Conservation (phyloP, 1,140 invertebrate species). For the Condylostylus longicornis region DNA sequence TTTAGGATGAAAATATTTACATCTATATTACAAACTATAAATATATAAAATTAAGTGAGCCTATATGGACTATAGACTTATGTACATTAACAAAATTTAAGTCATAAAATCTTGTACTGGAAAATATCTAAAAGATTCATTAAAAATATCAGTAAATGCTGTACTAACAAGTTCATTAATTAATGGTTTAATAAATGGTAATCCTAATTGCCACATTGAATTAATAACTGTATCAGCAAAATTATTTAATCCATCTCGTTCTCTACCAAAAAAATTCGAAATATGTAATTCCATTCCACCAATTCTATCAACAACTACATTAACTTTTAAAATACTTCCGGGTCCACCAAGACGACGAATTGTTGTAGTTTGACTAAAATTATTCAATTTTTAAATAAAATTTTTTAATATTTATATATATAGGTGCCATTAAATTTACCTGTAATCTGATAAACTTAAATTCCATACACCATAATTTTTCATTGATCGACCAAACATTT, state of each 20-base stretch:
- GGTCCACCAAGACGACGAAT: constrained; percentile 38
- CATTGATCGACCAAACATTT: constrained; percentile 41
- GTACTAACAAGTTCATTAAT: constrained; percentile 68
- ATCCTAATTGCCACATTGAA: constrained; percentile 57
- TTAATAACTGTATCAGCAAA: constrained; percentile 41
- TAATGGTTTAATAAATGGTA: constrained; percentile 50
- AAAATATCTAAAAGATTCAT: constrained; percentile 51
- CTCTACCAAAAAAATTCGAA: constrained; percentile 46
- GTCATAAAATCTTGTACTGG: constrained; percentile 43
- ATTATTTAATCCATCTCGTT: constrained; percentile 46
- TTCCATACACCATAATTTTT: constrained; percentile 53
- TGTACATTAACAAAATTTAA: too few species aligned
- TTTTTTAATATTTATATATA: constrained; percentile 2
- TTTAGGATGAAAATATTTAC: too few species aligned
- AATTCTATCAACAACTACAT: constrained; percentile 54
- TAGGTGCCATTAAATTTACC: constrained; percentile 10
- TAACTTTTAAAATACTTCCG: constrained; percentile 41
- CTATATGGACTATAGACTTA: too few species aligned
- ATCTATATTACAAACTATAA: too few species aligned
- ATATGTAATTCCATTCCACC: constrained; percentile 60
- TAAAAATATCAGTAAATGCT: constrained; percentile 67
- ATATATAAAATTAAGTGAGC: too few species aligned
- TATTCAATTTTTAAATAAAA: too few species aligned
- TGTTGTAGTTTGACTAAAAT: constrained; percentile 48
- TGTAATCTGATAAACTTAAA: constrained; percentile 53